Percentiles rank a stretch among this genome's conserved stretches.
Conservation (phyloP, 2,888 invertebrate genomes). For the Didymodactylos carnosus region DNA sequence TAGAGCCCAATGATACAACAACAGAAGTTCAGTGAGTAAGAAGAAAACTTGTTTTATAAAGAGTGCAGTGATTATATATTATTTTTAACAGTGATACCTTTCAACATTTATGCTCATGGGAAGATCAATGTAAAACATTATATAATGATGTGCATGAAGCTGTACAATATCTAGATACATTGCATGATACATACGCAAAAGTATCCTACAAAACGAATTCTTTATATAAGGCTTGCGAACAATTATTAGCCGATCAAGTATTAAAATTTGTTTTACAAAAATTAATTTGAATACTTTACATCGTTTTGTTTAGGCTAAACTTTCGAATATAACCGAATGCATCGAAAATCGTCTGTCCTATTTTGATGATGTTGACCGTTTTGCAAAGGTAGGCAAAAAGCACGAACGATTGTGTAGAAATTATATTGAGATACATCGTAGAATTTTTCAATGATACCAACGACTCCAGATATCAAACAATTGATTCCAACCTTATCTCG, state of each 20-base stretch:
- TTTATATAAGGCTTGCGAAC: constrained; percentile 70
- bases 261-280: constrained; percentile 20
- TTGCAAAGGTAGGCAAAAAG: constrained; percentile 39
- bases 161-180: constrained; percentile 48
- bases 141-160: constrained; percentile 47
- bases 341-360: constrained; percentile 60
- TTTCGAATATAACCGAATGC: constrained; percentile 57
- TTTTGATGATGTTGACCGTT: constrained; percentile 61
- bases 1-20: too few species aligned
- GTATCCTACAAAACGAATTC: constrained; percentile 80
- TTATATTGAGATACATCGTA: constrained; percentile 38
- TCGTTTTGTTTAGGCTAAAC: constrained; percentile 42
- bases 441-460: constrained; percentile 54
- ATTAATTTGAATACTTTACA: constrained; percentile 6
- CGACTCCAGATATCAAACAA: constrained; percentile 60
- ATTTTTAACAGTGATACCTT: neutral
- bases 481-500: constrained; percentile 60
- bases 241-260: constrained; percentile 64
- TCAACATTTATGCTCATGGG: neutral
- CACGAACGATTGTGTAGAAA: neutral
- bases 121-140: constrained; percentile 25
- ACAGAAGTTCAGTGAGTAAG: neutral
- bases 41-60: neutral
- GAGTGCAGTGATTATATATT: neutral
- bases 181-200: constrained; percentile 58